Conservation (phyloP, 2,797 vertebrate species). For the Aldrovandia affinis region DNA sequence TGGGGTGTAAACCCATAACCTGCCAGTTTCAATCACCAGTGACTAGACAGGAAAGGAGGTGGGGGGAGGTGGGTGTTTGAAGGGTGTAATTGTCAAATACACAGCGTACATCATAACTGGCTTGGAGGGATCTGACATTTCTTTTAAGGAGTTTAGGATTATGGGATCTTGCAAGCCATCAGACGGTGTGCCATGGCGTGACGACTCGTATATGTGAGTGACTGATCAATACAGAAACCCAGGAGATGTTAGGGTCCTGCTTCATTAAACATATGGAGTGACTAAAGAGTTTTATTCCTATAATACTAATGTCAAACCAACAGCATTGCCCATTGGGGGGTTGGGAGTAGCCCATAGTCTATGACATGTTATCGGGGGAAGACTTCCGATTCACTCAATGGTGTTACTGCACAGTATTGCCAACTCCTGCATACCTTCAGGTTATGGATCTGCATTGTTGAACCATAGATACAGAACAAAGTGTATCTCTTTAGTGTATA, state of each 20-base stretch:
- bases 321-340: background rate
- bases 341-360: background rate
- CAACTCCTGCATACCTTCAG: no score
- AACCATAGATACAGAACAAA: no score
- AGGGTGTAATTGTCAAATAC: background rate
- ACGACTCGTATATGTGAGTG: background rate
- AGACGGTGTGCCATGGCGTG: background rate
- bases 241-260: background rate
- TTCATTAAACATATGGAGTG: background rate
- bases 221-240: background rate
- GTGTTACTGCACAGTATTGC: no score
- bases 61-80: background rate
- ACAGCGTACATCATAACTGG: background rate
- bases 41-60: background rate
- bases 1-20: background rate
- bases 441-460: no score
- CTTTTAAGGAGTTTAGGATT: background rate
- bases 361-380: background rate
- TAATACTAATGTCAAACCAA: background rate
- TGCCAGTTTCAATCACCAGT: background rate
- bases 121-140: background rate
- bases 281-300: background rate
- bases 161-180: background rate
- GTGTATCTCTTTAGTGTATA: no score
- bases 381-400: no score